These are phyloP conservation scores for Cyprinella venusta DNA, from an alignment of 2,797 vertebrate genomes.

Conservation along the genomic window DNA sequence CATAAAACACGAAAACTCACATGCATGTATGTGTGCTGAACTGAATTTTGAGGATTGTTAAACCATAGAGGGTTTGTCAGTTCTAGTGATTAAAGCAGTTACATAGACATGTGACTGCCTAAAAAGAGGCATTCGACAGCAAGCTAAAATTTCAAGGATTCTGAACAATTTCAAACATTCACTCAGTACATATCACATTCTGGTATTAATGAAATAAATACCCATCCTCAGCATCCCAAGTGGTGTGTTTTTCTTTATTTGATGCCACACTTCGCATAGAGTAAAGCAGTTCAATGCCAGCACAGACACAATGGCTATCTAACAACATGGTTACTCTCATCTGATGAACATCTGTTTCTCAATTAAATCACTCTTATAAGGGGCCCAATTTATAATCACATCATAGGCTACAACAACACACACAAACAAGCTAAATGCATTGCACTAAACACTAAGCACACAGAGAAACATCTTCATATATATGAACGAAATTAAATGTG, in stretches of 20 bases:
- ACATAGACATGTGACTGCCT: not conserved
- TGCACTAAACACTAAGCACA: conserved; percentile 29
- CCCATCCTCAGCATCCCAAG: conserved; percentile 8
- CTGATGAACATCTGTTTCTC: conserved; percentile 98
- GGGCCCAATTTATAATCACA: conserved; percentile 7
- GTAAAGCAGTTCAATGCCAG: not conserved
- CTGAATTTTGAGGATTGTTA: conserved; percentile 1
- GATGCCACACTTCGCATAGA: conserved; percentile 13
- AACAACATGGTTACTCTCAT: conserved; percentile 87
- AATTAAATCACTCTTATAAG: conserved; percentile 78
- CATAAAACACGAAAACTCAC: not conserved
- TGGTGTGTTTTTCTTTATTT: conserved; percentile 16
- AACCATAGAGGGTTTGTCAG: conserved; percentile 22
- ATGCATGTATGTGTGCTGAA: not conserved
- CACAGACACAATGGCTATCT: conserved; percentile 13
- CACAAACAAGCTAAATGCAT: conserved; percentile 55
- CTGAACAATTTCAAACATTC: not conserved
- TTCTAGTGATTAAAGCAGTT: conserved; percentile 5
- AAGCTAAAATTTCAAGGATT: not conserved
- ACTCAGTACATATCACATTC: not conserved
- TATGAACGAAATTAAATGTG: too few relatives aligned
- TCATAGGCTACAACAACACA: conserved; percentile 69
- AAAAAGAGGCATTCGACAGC: not conserved
- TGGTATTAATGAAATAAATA: not conserved
- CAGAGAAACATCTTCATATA: too few relatives aligned